Evolutionary conservation across 2,797 vertebrate species (phyloP).

Genomic region (Falco peregrinus): DNA sequence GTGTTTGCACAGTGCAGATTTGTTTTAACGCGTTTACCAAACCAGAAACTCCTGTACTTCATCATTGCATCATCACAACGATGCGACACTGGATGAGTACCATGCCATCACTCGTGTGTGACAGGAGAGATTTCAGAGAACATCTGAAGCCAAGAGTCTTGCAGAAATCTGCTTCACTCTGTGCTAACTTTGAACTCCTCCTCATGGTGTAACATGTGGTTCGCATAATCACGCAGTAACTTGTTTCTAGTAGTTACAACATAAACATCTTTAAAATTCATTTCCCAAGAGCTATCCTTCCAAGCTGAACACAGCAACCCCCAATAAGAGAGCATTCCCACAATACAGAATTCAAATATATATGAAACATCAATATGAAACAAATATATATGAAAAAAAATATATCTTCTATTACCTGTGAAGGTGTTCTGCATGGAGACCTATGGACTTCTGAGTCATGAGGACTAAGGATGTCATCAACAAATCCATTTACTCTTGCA

Average conservation of each 20-base stretch:
- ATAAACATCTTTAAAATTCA: neutral
- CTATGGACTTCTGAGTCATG: neutral
- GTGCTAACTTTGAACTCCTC: neutral
- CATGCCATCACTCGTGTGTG: neutral
- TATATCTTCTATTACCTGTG: neutral
- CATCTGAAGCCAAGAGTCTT: rapidly evolving
- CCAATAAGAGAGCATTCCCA: neutral
- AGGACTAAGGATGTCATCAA: neutral
- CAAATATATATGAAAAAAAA: neutral
- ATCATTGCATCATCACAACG: neutral
- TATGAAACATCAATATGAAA: neutral
- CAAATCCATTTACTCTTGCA: neutral
- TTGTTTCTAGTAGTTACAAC: neutral
- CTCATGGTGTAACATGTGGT: neutral
- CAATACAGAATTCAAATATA: neutral
- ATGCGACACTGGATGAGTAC: neutral
- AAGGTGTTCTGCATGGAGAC: neutral
- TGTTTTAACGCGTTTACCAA: neutral
- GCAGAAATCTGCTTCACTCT: neutral
- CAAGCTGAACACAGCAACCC: neutral
- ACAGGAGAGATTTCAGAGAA: neutral
- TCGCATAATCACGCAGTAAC: neutral
- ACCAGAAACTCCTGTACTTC: neutral
- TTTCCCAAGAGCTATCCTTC: neutral
- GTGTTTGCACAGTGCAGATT: neutral